Conservation (phyloP, 2,797 vertebrate species). For the Naso thynnoides region DNA sequence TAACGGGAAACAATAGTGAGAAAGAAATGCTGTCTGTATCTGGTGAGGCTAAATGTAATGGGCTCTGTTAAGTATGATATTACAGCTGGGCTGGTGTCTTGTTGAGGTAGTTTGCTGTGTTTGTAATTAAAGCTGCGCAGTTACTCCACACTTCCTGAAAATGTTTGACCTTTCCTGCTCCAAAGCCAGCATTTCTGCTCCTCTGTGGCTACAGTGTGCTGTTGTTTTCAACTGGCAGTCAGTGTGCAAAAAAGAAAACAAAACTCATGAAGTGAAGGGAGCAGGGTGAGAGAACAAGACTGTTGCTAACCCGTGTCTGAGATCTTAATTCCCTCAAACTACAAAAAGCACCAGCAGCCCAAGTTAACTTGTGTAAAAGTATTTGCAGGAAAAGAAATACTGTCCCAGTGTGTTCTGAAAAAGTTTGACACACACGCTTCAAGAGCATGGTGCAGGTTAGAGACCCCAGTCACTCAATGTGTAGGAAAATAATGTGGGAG, state of each 20-base stretch:
- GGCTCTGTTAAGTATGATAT: neutral
- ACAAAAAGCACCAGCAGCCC: neutral
- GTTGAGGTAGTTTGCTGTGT: neutral
- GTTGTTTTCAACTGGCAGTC: neutral
- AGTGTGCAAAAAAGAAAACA: neutral
- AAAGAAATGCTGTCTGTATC: no score
- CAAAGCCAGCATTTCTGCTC: no score
- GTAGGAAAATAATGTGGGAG: no score
- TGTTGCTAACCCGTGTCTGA: neutral
- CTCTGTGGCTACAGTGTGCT: neutral
- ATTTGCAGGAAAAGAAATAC: neutral
- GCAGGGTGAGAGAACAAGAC: neutral
- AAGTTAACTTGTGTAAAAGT: neutral
- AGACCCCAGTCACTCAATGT: no score
- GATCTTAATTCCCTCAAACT: neutral
- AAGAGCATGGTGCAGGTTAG: no score
- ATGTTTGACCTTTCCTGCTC: constrained; percentile 11
- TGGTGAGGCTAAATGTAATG: neutral
- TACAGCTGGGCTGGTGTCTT: neutral
- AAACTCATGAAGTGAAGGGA: neutral
- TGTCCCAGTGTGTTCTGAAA: no score
- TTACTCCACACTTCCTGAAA: neutral
- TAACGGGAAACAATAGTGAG: neutral
- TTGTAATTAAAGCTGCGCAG: constrained; percentile 2
- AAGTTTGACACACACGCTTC: no score